Base-by-base conservation (phyloP, 2,888 invertebrate species). In the Scaptomyza cyrtandrae region DNA sequence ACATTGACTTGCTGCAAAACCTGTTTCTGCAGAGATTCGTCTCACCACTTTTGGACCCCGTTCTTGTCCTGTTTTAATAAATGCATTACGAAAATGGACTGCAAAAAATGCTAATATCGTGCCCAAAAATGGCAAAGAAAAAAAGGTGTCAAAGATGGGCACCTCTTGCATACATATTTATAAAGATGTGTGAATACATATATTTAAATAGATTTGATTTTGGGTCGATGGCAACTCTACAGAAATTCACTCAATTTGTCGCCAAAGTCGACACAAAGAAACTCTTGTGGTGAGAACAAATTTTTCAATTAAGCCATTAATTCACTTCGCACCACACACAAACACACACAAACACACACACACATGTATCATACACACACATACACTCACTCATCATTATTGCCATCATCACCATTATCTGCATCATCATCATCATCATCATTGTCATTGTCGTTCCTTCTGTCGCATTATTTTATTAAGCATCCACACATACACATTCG, bases 301-400 rank as follows among this genome's bases (percentile, higher is more conserved):
- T 90, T 91, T 90, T 91, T 91, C 91, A 91, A 91, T 91, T 90
- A 91, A 91, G 90, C 89, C 88, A 90, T 91, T 91, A 89, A 90
- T 90, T 91, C 89, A 86, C 74, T 90, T 70, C 75, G 83, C 74
- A 78, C 81, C 80, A 78, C 73, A 73, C 72, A 78, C 71, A 49
- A 9, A 33, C 16, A 61, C 19, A 19, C 19, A 19, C n/a, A n/a
- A n/a, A n/a, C n/a, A 78, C 71, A 49, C 13, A 33, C 16, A 61
- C 19, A 19, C 19, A 19, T 19, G 19, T 19, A 19, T 19, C 19
- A 19, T 19, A 19, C 1, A 19, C 1, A 19, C 55, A 59, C 41
- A 66, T 66, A 68, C 58, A 58, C 46, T 71, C 55, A 69, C 55
- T 71, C 48, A 53, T 50, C 55, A 24, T 43, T 54, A 62, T 24